Evolutionary conservation across 2,888 invertebrate genomes (phyloP), one percentile per base, ranked within the genome.

Genomic region (Steromphala cineraria): DNA sequence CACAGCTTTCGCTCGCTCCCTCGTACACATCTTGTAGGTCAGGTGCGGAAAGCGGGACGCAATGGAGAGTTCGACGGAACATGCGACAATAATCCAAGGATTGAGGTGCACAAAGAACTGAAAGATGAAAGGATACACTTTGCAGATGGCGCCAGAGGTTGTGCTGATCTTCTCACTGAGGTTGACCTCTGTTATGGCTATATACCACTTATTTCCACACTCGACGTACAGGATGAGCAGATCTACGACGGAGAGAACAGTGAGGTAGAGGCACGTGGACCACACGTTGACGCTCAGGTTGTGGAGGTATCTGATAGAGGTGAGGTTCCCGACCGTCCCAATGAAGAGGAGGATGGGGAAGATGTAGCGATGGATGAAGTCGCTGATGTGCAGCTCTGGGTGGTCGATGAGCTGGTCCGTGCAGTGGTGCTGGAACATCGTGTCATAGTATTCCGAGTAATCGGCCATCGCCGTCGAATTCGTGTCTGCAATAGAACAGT

Each of bases 181-280:
- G 74, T 86, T 85, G 31, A 86, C 78, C 15, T 86, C 82, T 5
- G 87, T 79, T 7, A 90, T 74, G 17, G 85, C 80, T 10, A 78
- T 71, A 56, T 89, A 84, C 92, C 92, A 92, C 5, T 87, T 87
- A 56, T 91, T 90, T 19, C 93, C 93, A 78, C 91, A 91, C 46
- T 89, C 87, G 7, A 92, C 86, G 75, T 90, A 91, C 24, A 93
- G 86, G 56, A 90, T 87, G 46, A 91, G 77, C 17, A 91, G 84
- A 80, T 93, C 93, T 53, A 91, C 84, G 3, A 89, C 82, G 31
- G 88, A 84, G 0, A 89, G 79, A 17, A 91, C 83, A 4, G 90
- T 80, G 77, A 93, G 87, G 85, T 93, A 93, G 24, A 91, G 81
- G 80, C 91, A 92, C 4, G 91, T 91, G 5, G 93, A 92, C 89